Conservation (phyloP, 2,113 vertebrate genomes). For the Aspidoscelis tigris region DNA sequence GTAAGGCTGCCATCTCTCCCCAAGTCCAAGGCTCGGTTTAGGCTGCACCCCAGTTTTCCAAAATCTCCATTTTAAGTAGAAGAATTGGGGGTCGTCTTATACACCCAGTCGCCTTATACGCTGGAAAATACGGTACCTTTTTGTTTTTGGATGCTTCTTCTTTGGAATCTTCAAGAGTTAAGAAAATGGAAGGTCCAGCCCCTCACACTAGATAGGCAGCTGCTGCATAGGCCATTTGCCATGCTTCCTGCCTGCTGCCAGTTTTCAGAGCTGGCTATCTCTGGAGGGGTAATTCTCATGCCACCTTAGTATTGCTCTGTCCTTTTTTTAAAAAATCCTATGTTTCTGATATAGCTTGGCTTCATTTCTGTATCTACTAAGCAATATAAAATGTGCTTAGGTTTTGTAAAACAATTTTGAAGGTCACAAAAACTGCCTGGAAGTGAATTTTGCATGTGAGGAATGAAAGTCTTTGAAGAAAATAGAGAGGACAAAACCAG, state of each 20-base stretch:
- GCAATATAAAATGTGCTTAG: neutral
- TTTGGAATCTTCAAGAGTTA: neutral
- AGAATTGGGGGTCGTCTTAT: too few species aligned
- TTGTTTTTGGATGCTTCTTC: neutral
- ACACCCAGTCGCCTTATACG: too few species aligned
- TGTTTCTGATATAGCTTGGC: neutral
- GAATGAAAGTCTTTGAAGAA: neutral
- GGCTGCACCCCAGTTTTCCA: too few species aligned
- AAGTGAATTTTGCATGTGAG: neutral
- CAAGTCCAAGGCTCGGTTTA: too few species aligned
- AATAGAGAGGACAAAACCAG: neutral
- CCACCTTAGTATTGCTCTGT: neutral
- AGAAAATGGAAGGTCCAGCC: neutral
- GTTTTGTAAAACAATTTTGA: conserved; percentile 3
- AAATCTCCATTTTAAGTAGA: neutral
- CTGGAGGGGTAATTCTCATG: too few species aligned
- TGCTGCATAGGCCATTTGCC: neutral
- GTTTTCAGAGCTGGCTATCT: neutral
- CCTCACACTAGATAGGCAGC: too few species aligned
- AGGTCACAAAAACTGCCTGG: conserved; percentile 32
- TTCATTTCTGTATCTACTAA: neutral
- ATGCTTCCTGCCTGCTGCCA: too few species aligned
- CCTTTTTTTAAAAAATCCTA: neutral
- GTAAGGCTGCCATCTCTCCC: too few species aligned
- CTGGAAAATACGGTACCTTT: too few species aligned